Evolutionary conservation across 2,888 invertebrate species (phyloP), one percentile per base, ranked within the genome.

Genomic region (Nineta flava): DNA sequence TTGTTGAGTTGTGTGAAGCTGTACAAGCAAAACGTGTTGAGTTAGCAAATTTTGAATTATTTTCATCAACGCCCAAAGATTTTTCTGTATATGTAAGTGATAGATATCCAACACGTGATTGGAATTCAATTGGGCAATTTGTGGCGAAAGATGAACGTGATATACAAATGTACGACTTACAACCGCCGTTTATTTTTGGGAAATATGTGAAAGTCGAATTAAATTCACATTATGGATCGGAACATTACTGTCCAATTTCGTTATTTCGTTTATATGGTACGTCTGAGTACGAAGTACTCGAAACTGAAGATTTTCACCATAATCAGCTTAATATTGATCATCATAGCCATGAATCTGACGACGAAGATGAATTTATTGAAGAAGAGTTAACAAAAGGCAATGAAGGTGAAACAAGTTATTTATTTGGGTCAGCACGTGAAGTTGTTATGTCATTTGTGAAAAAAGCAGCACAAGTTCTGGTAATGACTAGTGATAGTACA

Each of bases 241-340:
- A 99, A 66, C 97, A 99, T 65, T 99, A 87, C 65, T 99, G 99
- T 64, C 97, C 99, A 0, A 75, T 99, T 54, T 95, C 94, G n/a
- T 72, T 95, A 47, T 88, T 99, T 65, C 81, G 88, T 53, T 88
- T 92, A 1, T 94, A 87, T 62, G 96, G 95, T 15, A 91, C 90
- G 2, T 92, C 91, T 12, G 94, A 94, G 62, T 90, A 87, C 62
- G 90, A 91, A 65, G 90, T 88, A 1, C 68, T 90, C 46, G 87
- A 87, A 62, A 87, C 86, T 48, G 88, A 87, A 62, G 83, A 81
- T 57, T 77, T 81, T 13, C 74, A 74, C 50, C 80, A 78, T 55
- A 73, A 75, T n/a, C 72, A 74, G 50, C 76, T 75, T 35, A 80
- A 81, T 47, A 74, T 81, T 31, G 81, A 83, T 53, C 26, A 26